Base-by-base conservation (phyloP, 2,888 invertebrate species). In the Blomia tropicalis region DNA sequence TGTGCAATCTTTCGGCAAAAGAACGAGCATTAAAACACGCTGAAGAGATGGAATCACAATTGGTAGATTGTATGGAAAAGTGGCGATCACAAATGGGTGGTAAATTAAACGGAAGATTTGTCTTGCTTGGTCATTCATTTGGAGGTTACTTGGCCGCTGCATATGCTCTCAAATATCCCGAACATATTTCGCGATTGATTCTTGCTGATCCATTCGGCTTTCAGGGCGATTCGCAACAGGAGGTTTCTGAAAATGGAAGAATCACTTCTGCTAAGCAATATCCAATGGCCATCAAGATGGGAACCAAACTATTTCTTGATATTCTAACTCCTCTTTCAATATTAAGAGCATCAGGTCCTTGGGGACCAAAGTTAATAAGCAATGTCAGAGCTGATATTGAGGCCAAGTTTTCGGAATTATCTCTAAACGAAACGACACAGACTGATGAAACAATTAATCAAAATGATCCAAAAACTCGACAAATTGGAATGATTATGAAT, bases 81-180 rank as follows among this genome's bases (percentile, higher is more conserved):
- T 96, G 95, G 95, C 79, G 95, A 31, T 81, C 85, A 63, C 85
- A 87, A 73, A 83, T 93, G 80, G 84, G 86, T 70, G 41, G 19
- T n/a, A 14, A 14, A 41, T 77, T 96, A 27, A 47, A 66, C 1
- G 80, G 84, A 0, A 82, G 85, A 73, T 85, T 96, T 77, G 82
- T 92, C 43, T 75, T 96, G 30, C 76, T 95, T 54, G 96, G 95
- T 0, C 93, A 95, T 76, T 91, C 90, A 66, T 84, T 96, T 77
- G 95, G 95, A 43, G 92, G 89, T 0, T 93, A 85, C 76, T 79
- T 92, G 64, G 90, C 91, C 1, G 82, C 89, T 19, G 84, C 92
- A 14, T 87, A 91, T 77, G 82, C 89, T 0, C 79, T 93, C 58
- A 81, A 82, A 66, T 83, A 89, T 75, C 92, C 92, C 0, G 81